Percentiles rank a stretch among this genome's conserved stretches.
Conservation (phyloP, 2,113 vertebrate species). For the Cephalopterus ornatus region DNA sequence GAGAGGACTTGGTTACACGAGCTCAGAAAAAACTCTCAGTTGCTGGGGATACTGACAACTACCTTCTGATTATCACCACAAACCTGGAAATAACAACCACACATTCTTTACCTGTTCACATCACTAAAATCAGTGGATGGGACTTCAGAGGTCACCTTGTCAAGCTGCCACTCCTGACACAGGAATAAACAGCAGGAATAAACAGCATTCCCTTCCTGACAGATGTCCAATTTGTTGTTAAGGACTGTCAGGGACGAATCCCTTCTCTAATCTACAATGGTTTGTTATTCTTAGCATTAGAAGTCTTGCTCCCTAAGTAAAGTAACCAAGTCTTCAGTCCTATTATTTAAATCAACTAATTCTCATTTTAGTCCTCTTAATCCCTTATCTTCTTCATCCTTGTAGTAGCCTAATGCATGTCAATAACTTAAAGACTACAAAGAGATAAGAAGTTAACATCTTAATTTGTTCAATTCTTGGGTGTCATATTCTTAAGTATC, state of each 20-base stretch:
- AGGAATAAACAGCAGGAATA: background rate
- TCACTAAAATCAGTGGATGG: background rate
- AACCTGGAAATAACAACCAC: background rate
- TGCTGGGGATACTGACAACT: background rate
- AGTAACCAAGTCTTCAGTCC: background rate
- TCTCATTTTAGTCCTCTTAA: background rate
- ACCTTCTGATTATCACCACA: background rate
- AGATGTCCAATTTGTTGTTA: background rate
- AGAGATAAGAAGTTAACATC: background rate
- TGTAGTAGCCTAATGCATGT: background rate
- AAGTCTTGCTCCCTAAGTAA: background rate
- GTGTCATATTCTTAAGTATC: background rate
- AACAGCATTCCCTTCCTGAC: background rate
- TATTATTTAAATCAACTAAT: background rate
- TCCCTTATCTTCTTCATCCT: background rate
- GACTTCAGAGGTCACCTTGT: background rate
- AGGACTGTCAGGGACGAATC: background rate
- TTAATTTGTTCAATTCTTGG: background rate
- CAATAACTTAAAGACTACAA: background rate
- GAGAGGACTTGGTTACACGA: background rate
- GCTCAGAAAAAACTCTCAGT: background rate
- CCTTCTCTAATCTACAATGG: background rate
- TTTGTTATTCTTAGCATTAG: background rate
- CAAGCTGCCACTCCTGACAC: background rate
- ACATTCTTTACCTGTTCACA: background rate